Evolutionary conservation across 37 sponge, comb jelly and placozoan genomes (phyloP), one percentile per base, ranked within the genome.

Genomic region (Cliona cf. orientalis): DNA sequence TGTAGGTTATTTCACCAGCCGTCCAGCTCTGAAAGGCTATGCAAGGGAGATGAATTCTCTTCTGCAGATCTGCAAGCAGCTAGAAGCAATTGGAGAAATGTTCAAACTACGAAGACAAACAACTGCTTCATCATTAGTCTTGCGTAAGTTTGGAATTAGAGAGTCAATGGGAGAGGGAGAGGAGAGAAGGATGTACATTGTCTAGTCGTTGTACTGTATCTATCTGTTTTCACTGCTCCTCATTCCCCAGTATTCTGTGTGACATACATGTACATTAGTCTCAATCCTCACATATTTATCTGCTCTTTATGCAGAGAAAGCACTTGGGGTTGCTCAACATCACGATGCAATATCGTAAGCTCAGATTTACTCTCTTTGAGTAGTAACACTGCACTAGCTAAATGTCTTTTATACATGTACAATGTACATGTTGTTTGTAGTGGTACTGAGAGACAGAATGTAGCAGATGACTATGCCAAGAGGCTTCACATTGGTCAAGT

Each of bases 281-380:
- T 44, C 72, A 46, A 23, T 42, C 46, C 45, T 31, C 45, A 37
- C 35, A 7, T 72, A 4, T 44, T 41, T 39, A 37, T 69, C 40
- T 42, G 25, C 41, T 35, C 43, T 28, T 79, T 46, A n/a, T n/a
- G 2, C 34, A 82, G 83, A 62, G 34, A 38, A 73, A 26, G 93
- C 98, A 32, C 86, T 98, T 92, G 98, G 90, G 25, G 92, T 98
- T 23, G 87, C 81, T 17, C 98, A 98, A 49, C 98, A 98, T 82
- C 98, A 98, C 40, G 98, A 98, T 91, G 95, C 98, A 46, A 89
- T 98, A 45, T 81, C 85, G 84, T 87, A 81, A 81, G 88, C 43
- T 41, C 5, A 42, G n/a, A n/a, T n/a, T n/a, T n/a, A n/a, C n/a
- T 67, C n/a, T n/a, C n/a, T n/a, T n/a, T n/a, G n/a, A n/a, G n/a